Evolutionary conservation across 1,140 invertebrate species (phyloP).

Genomic region (Drosophila nasuta): DNA sequence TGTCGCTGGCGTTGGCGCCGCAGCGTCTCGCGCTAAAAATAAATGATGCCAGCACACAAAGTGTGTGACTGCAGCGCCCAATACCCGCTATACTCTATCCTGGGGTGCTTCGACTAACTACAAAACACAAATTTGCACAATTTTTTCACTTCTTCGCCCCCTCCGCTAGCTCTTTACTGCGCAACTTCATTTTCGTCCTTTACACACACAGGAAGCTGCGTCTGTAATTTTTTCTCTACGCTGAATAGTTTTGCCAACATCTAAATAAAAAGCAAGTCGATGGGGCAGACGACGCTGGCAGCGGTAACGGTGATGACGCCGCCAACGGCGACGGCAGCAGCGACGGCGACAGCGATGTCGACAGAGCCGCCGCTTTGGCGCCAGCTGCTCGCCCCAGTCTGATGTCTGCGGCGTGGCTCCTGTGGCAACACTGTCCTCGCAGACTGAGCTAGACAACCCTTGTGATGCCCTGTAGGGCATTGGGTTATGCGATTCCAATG

Average conservation of each 20-base stretch:
- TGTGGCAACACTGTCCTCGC: slow-evolving; percentile 47
- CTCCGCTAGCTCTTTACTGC: slow-evolving; percentile 8
- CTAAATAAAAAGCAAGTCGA: slow-evolving; percentile 66
- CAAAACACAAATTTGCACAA: slow-evolving; percentile 77
- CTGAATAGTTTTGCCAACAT: slow-evolving; percentile 69
- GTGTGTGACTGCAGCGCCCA: slow-evolving; percentile 35
- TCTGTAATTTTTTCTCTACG: slow-evolving; percentile 62
- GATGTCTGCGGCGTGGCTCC: slow-evolving; percentile 43
- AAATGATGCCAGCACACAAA: slow-evolving; percentile 59
- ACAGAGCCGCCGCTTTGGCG: slow-evolving; percentile 62
- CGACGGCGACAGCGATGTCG: slow-evolving; percentile 26
- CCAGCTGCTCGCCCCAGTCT: slow-evolving; percentile 29
- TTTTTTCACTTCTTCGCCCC: slow-evolving; percentile 48
- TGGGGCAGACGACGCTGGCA: slow-evolving; percentile 45
- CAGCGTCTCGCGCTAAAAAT: slow-evolving; percentile 73
- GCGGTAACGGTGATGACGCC: neutral
- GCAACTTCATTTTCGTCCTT: slow-evolving; percentile 60
- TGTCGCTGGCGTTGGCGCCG: slow-evolving; percentile 60
- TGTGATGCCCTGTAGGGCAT: slow-evolving; percentile 45
- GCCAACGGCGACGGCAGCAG: slow-evolving; percentile 6
- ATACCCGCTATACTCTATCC: slow-evolving; percentile 15
- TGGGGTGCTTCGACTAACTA: slow-evolving; percentile 42
- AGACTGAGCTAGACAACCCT: slow-evolving; percentile 14
- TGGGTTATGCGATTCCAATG: slow-evolving; percentile 34
- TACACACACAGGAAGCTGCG: slow-evolving; percentile 66